These are phyloP conservation scores for Holcopasites calliopsidis DNA, from an alignment of 1,140 invertebrate species.

Conservation along the genomic window DNA sequence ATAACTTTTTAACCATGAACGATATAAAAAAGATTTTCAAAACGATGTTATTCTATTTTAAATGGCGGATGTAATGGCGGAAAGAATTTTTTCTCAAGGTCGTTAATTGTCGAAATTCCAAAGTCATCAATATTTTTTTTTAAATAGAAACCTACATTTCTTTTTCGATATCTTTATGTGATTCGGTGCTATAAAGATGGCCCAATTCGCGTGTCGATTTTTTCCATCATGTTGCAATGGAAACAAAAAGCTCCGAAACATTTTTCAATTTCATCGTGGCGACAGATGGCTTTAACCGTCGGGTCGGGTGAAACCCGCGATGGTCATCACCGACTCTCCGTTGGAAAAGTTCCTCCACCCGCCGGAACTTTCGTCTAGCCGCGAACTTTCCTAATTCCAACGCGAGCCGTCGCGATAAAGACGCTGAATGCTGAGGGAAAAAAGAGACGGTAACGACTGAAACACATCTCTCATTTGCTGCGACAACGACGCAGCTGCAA, in stretches of 20 bases:
- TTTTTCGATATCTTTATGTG: too few species aligned
- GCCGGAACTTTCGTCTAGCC: slow-evolving; percentile 31
- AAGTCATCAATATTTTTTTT: too few species aligned
- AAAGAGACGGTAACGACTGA: neutral
- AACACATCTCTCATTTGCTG: too few species aligned
- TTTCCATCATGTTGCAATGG: neutral
- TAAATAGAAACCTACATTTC: too few species aligned
- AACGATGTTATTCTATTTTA: too few species aligned
- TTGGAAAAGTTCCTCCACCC: slow-evolving; percentile 40
- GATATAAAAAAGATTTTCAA: too few species aligned
- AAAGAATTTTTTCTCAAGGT: too few species aligned
- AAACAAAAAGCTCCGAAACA: neutral
- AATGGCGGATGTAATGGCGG: too few species aligned
- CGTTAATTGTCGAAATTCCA: too few species aligned
- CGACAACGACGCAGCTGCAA: too few species aligned
- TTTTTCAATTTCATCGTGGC: slow-evolving; percentile 46
- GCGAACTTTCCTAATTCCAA: slow-evolving; percentile 57
- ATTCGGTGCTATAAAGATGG: slow-evolving; percentile 10
- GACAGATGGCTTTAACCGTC: slow-evolving; percentile 48
- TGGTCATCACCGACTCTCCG: slow-evolving; percentile 50
- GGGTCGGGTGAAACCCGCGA: slow-evolving; percentile 36
- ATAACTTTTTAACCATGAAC: too few species aligned
- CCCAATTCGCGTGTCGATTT: neutral
- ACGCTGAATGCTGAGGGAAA: neutral
- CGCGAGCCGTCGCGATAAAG: neutral